phyloP scores from a whole-genome alignment of 2,113 vertebrate species.

The Recurvirostra avosetta region DNA sequence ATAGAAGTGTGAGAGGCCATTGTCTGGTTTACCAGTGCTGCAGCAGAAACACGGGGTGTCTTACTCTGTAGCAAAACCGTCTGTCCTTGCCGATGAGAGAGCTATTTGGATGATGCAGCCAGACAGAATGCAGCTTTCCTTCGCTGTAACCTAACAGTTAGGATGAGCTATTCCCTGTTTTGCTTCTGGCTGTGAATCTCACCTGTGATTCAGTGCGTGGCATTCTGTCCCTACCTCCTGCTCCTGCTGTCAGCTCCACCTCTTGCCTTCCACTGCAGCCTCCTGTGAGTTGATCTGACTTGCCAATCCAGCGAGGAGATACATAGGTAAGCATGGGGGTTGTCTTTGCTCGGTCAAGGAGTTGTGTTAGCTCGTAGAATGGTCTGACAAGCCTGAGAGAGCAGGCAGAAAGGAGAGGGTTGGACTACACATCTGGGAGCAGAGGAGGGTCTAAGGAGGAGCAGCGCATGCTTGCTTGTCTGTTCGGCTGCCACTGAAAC shows the following conservation, averaged over 20 bases:
- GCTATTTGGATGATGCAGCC: fast-evolving
- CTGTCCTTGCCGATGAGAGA: neutral
- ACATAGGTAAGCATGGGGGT: neutral
- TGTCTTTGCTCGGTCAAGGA: fast-evolving
- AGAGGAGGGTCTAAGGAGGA: neutral
- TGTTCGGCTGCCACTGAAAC: neutral
- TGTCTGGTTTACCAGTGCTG: fast-evolving
- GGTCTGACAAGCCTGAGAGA: neutral
- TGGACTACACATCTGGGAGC: neutral
- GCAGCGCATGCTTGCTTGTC: neutral
- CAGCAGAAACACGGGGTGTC: fast-evolving
- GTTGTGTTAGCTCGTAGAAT: neutral
- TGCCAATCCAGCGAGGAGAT: fast-evolving
- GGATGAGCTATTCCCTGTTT: neutral
- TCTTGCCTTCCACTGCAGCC: neutral
- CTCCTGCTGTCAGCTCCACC: neutral
- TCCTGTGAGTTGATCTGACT: neutral
- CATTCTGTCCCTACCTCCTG: neutral
- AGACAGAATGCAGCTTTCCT: neutral
- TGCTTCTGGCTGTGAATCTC: neutral
- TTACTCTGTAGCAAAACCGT: neutral
- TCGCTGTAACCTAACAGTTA: neutral
- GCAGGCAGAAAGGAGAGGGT: neutral
- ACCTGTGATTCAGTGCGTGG: neutral
- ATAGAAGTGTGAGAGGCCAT: fast-evolving